phyloP scores from a whole-genome alignment of 2,113 vertebrate genomes.

The Lagopus muta region DNA sequence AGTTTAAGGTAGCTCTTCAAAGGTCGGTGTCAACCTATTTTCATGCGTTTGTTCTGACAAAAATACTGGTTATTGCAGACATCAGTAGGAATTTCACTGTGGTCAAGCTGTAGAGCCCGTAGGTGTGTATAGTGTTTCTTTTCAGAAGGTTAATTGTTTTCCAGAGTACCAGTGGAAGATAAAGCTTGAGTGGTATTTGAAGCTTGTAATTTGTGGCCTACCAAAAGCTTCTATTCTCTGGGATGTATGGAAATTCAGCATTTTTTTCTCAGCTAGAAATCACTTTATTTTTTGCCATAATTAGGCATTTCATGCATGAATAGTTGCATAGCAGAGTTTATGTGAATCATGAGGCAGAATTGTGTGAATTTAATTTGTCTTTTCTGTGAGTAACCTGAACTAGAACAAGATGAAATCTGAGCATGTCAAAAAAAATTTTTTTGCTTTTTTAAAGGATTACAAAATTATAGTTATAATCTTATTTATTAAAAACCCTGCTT shows the following conservation, averaged over 20 bases:
- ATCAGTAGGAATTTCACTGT: background rate
- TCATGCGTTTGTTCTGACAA: background rate
- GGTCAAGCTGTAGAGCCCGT: background rate
- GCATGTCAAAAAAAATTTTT: constrained; percentile 51
- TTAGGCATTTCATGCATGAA: background rate
- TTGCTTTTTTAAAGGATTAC: constrained; percentile 79
- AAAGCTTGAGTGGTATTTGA: background rate
- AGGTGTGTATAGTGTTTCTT: background rate
- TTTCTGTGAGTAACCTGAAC: background rate
- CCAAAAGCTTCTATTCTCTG: background rate
- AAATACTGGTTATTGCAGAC: background rate
- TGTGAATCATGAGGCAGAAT: background rate
- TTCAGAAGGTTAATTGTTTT: background rate
- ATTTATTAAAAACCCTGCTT: constrained; percentile 74
- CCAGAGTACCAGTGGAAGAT: background rate
- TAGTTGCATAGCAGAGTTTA: background rate
- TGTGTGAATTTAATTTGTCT: background rate
- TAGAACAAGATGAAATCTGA: background rate
- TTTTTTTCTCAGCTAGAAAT: constrained; percentile 9
- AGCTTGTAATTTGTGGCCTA: background rate
- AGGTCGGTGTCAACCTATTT: background rate
- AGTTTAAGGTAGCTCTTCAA: background rate
- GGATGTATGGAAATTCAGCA: background rate
- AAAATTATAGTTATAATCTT: constrained; percentile 74
- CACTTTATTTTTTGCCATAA: background rate